Evolutionary conservation across 1,140 invertebrate genomes (phyloP).

Genomic region (Gryllus bimaculatus): DNA sequence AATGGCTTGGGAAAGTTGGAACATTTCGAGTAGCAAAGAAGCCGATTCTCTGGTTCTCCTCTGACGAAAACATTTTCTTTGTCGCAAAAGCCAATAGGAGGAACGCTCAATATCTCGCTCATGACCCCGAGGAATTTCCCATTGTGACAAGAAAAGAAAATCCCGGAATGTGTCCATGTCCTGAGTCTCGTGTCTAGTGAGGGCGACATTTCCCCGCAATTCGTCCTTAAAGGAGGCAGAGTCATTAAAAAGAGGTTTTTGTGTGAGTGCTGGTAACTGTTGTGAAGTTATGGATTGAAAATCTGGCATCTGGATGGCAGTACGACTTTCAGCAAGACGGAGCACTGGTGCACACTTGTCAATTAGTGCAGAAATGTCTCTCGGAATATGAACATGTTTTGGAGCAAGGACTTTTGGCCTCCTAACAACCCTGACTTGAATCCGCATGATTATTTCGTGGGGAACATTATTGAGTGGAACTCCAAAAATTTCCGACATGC

Average conservation of each 20-base stretch:
- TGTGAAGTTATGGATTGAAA: slow-evolving; percentile 1
- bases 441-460: background rate
- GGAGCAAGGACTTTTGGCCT: slow-evolving; percentile 14
- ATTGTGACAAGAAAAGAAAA: background rate
- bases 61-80: background rate
- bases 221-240: slow-evolving; percentile 6
- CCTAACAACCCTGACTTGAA: slow-evolving; percentile 13
- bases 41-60: background rate
- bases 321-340: background rate
- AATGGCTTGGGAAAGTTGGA: too few relatives aligned
- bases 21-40: too few relatives aligned
- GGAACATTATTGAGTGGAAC: background rate
- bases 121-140: background rate
- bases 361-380: slow-evolving; percentile 1
- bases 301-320: background rate
- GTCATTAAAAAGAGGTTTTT: slow-evolving; percentile 11
- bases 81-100: background rate
- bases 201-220: background rate
- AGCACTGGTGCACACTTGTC: background rate
- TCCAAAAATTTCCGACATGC: background rate
- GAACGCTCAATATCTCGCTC: background rate
- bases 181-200: background rate
- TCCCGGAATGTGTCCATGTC: background rate
- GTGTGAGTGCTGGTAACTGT: background rate
- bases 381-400: slow-evolving; percentile 10